These are phyloP conservation scores for Eupeodes corollae DNA, from an alignment of 1,140 invertebrate genomes.

Conservation along the genomic window DNA sequence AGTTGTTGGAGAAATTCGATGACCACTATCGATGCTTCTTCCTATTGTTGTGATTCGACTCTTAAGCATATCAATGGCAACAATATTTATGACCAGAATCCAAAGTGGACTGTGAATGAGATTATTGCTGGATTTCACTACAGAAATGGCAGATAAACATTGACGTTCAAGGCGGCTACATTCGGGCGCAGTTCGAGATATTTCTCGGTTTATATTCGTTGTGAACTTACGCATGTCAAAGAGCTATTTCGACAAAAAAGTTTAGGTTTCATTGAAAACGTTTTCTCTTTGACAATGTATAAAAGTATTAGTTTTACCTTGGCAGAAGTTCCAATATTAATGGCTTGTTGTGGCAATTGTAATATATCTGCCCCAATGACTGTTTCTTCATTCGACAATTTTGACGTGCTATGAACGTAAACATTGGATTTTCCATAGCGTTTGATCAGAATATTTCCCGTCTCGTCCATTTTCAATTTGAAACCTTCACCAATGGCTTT, in stretches of 20 bases:
- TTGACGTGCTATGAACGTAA: conserved; percentile 70
- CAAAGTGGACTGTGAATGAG: conserved; percentile 84
- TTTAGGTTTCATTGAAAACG: not conserved
- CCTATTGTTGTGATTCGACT: conserved; percentile 60
- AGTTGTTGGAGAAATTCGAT: conserved; percentile 17
- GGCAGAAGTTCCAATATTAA: conserved; percentile 80
- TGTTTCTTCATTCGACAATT: conserved; percentile 68
- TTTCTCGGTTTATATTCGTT: conserved; percentile 79
- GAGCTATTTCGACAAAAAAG: conserved; percentile 45
- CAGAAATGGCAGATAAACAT: conserved; percentile 77
- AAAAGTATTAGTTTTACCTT: conserved; percentile 48
- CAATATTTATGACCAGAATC: conserved; percentile 91
- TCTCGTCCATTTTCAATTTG: conserved; percentile 92
- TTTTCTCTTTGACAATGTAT: not conserved
- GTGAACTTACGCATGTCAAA: conserved; percentile 97
- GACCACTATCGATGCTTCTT: conserved; percentile 4
- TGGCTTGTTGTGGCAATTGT: conserved; percentile 69
- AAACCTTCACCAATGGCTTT: conserved; percentile 85
- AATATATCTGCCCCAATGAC: conserved; percentile 78
- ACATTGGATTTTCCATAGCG: conserved; percentile 84
- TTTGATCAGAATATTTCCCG: conserved; percentile 87
- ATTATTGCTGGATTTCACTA: conserved; percentile 77
- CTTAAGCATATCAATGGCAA: conserved; percentile 93
- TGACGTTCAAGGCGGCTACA: conserved; percentile 74
- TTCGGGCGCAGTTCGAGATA: conserved; percentile 77